These are phyloP conservation scores for Magallana ariakensis DNA, from an alignment of 1,140 invertebrate species.

Conservation along the genomic window DNA sequence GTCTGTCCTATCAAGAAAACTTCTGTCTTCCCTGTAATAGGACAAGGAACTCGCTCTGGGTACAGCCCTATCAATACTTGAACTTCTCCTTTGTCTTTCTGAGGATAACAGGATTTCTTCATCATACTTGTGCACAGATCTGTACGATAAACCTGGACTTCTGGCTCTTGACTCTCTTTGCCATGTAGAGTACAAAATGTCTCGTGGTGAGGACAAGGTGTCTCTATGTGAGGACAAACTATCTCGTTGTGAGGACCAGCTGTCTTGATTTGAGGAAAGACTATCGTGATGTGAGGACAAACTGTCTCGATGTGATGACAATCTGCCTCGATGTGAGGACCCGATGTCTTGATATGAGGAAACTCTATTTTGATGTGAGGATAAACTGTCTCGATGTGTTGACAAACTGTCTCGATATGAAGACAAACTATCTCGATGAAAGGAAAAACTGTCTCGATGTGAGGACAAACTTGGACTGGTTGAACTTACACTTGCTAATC, in stretches of 20 bases:
- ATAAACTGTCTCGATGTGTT: not conserved
- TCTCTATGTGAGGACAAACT: not conserved
- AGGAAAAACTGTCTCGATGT: not conserved
- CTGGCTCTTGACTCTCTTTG: not conserved
- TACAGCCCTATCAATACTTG: not conserved
- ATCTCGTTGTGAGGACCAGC: not conserved
- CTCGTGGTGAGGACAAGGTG: not conserved
- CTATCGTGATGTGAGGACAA: not conserved
- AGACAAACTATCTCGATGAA: not conserved
- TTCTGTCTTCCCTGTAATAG: not conserved
- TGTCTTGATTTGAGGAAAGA: not conserved
- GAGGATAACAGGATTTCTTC: not conserved
- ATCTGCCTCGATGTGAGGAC: not conserved
- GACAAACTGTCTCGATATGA: too few species aligned
- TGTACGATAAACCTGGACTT: not conserved
- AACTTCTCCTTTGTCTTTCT: not conserved
- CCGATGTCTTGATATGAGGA: not conserved
- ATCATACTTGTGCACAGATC: not conserved
- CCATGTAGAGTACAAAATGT: not conserved
- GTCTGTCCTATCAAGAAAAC: not conserved
- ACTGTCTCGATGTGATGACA: not conserved
- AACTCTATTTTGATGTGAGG: not conserved
- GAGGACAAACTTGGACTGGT: not conserved
- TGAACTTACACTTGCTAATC: not conserved
- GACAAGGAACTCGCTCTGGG: not conserved